These are phyloP conservation scores for Lepus timidus DNA, from an alignment of 2,113 vertebrate species.

Conservation along the genomic window DNA sequence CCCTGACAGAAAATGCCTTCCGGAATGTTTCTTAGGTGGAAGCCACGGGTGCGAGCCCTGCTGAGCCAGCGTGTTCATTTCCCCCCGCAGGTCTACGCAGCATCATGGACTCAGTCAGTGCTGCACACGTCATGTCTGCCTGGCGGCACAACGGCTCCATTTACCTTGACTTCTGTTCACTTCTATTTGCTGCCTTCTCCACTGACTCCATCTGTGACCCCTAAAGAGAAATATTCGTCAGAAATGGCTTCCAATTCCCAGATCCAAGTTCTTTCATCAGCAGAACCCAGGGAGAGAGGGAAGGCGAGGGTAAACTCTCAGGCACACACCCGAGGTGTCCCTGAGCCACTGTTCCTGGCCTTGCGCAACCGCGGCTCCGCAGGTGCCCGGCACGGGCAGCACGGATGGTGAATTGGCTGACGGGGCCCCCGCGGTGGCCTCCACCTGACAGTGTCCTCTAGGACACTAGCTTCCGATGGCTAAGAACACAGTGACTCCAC, in stretches of 20 bases:
- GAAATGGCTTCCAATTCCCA: neutral
- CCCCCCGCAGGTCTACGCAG: neutral
- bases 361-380: too few species aligned
- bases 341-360: neutral
- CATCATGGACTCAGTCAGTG: accelerated
- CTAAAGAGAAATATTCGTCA: constrained; percentile 46
- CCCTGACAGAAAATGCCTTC: neutral
- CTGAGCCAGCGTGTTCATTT: accelerated
- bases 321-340: neutral
- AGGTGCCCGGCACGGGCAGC: too few species aligned
- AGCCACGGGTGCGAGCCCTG: accelerated
- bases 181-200: constrained; percentile 77
- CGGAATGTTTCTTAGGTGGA: accelerated
- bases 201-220: constrained; percentile 83
- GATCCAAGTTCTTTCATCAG: too few species aligned
- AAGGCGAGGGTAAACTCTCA: neutral
- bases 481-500: neutral
- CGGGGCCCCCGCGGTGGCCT: accelerated
- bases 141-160: accelerated
- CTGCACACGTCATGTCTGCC: accelerated
- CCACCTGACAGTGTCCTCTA: too few species aligned
- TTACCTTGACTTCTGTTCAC: constrained; percentile 87
- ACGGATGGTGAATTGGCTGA: accelerated
- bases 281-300: neutral
- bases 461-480: too few species aligned